Conservation (phyloP, 2,888 invertebrate species). For the Drepana falcataria region DNA sequence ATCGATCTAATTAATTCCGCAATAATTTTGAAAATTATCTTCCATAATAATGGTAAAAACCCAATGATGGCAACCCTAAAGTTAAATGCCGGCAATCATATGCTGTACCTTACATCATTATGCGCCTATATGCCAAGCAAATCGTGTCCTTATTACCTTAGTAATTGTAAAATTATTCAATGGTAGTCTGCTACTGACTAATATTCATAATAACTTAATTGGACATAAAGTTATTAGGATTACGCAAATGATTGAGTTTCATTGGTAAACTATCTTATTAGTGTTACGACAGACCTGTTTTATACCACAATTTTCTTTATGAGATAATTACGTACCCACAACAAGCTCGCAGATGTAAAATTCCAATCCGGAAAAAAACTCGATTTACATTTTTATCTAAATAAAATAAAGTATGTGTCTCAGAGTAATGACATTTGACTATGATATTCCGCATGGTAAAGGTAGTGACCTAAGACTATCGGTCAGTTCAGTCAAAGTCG, state of each 20-base stretch:
- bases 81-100: conserved; percentile 7
- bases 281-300: background rate
- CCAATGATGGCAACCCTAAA: background rate
- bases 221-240: background rate
- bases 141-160: conserved; percentile 16
- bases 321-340: too few species aligned
- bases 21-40: too few species aligned
- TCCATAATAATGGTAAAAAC: background rate
- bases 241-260: background rate
- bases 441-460: too few species aligned
- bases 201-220: conserved; percentile 13
- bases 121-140: conserved; percentile 12
- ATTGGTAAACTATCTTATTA: background rate
- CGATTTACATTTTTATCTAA: too few species aligned
- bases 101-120: conserved; percentile 14
- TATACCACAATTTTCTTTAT: background rate
- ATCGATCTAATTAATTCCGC: too few species aligned
- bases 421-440: too few species aligned
- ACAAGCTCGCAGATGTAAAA: too few species aligned
- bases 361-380: too few species aligned
- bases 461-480: too few species aligned
- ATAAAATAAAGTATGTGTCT: too few species aligned
- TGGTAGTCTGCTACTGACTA: conserved; percentile 9
- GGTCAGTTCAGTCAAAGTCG: too few species aligned
- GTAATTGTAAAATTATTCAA: conserved; percentile 15